phyloP scores from a whole-genome alignment of 2,113 vertebrate species.

The Daboia siamensis region DNA sequence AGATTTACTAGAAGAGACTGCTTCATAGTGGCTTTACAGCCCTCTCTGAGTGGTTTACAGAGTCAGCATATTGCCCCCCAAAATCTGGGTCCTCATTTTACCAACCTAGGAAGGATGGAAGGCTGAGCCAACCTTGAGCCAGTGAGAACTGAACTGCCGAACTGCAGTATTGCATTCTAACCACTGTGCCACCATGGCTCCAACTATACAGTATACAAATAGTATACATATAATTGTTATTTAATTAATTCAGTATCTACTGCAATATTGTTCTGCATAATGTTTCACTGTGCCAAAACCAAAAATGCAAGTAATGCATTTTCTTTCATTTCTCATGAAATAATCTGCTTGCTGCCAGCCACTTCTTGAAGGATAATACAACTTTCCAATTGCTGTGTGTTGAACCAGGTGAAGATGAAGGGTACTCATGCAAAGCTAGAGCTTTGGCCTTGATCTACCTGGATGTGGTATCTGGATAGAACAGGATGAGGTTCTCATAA shows the following conservation, averaged over 20 bases:
- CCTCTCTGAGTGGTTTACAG: too few relatives aligned
- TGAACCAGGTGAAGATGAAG: not conserved
- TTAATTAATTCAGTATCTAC: not conserved
- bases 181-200: too few relatives aligned
- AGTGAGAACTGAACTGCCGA: too few relatives aligned
- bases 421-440: not conserved
- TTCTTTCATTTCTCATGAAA: not conserved
- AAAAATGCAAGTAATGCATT: not conserved
- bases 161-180: too few relatives aligned
- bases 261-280: not conserved
- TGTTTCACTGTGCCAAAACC: not conserved
- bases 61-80: too few relatives aligned
- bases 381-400: not conserved
- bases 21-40: too few relatives aligned
- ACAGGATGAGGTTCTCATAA: not conserved
- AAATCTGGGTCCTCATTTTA: too few relatives aligned
- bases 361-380: not conserved
- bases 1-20: not conserved
- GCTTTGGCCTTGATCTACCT: not conserved
- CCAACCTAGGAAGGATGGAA: too few relatives aligned
- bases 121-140: too few relatives aligned
- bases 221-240: not conserved
- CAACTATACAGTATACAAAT: too few relatives aligned
- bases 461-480: not conserved
- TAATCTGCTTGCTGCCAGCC: not conserved